Evolutionary conservation across 2,797 vertebrate genomes (phyloP).

Genomic region (Ctenosaura bakeri): DNA sequence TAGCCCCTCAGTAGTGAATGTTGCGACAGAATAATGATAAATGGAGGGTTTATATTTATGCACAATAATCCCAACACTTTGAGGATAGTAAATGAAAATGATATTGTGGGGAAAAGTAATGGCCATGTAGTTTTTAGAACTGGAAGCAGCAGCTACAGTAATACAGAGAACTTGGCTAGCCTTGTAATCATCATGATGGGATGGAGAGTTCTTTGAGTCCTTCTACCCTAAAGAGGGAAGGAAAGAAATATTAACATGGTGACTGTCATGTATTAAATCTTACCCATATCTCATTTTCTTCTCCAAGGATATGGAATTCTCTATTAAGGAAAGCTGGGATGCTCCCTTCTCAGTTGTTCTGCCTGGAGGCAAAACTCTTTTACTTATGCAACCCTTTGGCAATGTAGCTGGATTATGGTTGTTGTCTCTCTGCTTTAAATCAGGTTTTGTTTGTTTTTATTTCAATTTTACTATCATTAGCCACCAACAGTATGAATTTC

Average conservation of each 20-base stretch:
- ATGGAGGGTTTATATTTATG: constrained; percentile 43
- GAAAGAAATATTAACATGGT: background rate
- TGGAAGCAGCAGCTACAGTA: background rate
- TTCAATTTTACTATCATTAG: background rate
- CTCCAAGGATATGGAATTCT: no score
- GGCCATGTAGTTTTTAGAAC: background rate
- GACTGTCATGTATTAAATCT: background rate
- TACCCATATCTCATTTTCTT: no score
- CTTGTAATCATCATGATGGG: background rate
- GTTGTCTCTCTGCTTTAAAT: background rate
- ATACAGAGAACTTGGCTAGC: background rate
- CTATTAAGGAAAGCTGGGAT: no score
- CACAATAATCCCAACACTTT: constrained; percentile 28
- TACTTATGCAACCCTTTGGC: no score
- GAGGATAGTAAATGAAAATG: constrained; percentile 43
- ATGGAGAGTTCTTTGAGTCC: background rate
- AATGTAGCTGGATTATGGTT: background rate
- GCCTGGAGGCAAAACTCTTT: no score
- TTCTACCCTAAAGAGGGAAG: background rate
- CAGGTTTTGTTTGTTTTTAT: background rate
- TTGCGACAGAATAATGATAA: constrained; percentile 42
- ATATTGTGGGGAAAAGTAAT: fast-evolving
- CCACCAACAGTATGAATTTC: background rate
- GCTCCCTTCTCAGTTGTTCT: no score
- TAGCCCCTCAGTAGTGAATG: constrained; percentile 60